phyloP scores from a whole-genome alignment of 1,140 invertebrate genomes.

The Leptinotarsa texana region DNA sequence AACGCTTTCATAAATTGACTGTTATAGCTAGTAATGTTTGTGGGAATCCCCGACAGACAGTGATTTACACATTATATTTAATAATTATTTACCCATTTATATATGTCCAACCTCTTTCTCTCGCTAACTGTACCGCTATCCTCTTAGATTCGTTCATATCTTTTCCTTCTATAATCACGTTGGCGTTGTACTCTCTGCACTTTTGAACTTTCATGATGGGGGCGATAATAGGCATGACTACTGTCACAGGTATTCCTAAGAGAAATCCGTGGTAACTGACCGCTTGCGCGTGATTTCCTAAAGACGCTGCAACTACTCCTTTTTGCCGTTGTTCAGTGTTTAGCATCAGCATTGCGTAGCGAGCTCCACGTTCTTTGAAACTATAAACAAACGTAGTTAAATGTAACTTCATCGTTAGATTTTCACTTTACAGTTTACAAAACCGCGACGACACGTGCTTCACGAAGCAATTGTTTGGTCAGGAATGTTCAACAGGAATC shows the following conservation, averaged over 20 bases:
- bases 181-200: slow-evolving; percentile 82
- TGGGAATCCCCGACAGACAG: neutral
- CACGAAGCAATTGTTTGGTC: too few relatives aligned
- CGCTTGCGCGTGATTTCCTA: slow-evolving; percentile 91
- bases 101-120: slow-evolving; percentile 74
- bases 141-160: slow-evolving; percentile 86
- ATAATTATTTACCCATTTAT: slow-evolving; percentile 73
- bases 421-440: too few relatives aligned
- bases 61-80: neutral
- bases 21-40: too few relatives aligned
- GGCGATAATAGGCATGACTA: slow-evolving; percentile 90
- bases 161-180: slow-evolving; percentile 80
- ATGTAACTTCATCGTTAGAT: too few relatives aligned
- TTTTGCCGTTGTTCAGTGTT: slow-evolving; percentile 68
- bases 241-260: slow-evolving; percentile 82
- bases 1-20: too few relatives aligned
- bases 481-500: too few relatives aligned
- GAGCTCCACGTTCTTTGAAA: slow-evolving; percentile 91
- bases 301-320: slow-evolving; percentile 89
- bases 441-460: neutral
- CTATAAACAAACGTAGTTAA: slow-evolving; percentile 56
- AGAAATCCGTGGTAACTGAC: slow-evolving; percentile 84
- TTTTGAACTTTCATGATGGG: slow-evolving; percentile 93
- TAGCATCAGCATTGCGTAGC: slow-evolving; percentile 81
- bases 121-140: slow-evolving; percentile 74